Conservation (phyloP, 2,888 invertebrate species). For the Buathra laborator region DNA sequence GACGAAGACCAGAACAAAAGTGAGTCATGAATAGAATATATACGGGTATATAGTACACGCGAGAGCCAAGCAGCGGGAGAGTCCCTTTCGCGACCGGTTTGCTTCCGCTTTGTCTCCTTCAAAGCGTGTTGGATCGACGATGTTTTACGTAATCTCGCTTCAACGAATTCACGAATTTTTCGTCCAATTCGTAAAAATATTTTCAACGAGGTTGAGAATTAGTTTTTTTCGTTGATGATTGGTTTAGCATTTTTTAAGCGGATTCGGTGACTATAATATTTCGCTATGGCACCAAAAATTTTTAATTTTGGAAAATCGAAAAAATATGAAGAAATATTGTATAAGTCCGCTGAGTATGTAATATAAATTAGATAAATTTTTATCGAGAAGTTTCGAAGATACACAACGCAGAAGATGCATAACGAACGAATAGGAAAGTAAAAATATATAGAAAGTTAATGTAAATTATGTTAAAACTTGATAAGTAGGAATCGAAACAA, state of each 20-base stretch:
- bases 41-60: slow-evolving; percentile 15
- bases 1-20: slow-evolving; percentile 19
- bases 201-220: not conserved
- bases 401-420: no score
- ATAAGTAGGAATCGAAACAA: not conserved
- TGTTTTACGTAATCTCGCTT: not conserved
- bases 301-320: not conserved
- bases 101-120: slow-evolving; percentile 67
- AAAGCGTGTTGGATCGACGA: slow-evolving; percentile 47
- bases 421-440: no score
- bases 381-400: no score
- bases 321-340: not conserved
- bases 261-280: no score
- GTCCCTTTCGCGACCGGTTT: slow-evolving; percentile 64
- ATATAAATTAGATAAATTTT: no score
- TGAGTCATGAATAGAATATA: slow-evolving; percentile 53
- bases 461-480: not conserved
- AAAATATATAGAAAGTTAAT: not conserved
- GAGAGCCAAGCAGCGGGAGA: slow-evolving; percentile 20
- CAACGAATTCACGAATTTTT: not conserved
- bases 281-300: no score
- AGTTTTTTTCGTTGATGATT: not conserved
- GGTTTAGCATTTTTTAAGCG: not conserved
- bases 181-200: not conserved
- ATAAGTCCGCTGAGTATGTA: not conserved